Percentiles rank a stretch among this genome's conserved stretches.
Conservation (phyloP, 2,797 vertebrate genomes). For the Lagocephalus sceleratus region DNA sequence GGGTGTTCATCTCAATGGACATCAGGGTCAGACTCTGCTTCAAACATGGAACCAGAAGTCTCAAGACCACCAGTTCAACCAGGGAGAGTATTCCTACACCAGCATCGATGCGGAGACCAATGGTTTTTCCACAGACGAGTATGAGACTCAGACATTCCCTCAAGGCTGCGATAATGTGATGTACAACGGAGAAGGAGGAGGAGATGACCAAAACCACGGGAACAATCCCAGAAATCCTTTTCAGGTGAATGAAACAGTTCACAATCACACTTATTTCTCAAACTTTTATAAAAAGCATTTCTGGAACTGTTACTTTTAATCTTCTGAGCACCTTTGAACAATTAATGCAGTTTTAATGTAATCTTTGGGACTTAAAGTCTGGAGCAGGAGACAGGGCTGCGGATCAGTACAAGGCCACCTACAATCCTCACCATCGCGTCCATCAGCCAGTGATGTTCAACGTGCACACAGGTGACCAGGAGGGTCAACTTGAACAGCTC, state of each 20-base stretch:
- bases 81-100: slow-evolving; percentile 63
- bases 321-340: neutral
- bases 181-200: slow-evolving; percentile 70
- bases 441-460: slow-evolving; percentile 70
- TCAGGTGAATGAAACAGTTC: slow-evolving; percentile 72
- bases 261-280: too few relatives aligned
- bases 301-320: too few relatives aligned
- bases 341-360: slow-evolving; percentile 1
- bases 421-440: slow-evolving; percentile 80
- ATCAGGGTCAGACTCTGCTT: slow-evolving; percentile 47
- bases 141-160: slow-evolving; percentile 62
- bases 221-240: slow-evolving; percentile 71
- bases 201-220: slow-evolving; percentile 60
- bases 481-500: slow-evolving; percentile 80
- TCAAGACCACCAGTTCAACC: slow-evolving; percentile 63
- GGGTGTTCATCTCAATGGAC: slow-evolving; percentile 54
- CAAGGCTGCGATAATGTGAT: slow-evolving; percentile 69
- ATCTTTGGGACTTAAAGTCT: slow-evolving; percentile 65
- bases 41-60: slow-evolving; percentile 73
- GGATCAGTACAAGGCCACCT: slow-evolving; percentile 80
- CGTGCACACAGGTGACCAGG: slow-evolving; percentile 64
- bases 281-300: too few relatives aligned
- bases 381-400: slow-evolving; percentile 42
- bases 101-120: slow-evolving; percentile 60
- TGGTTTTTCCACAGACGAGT: slow-evolving; percentile 71